Evolutionary conservation across 2,113 vertebrate species (phyloP).

Genomic region (Dryoscopus gambensis): DNA sequence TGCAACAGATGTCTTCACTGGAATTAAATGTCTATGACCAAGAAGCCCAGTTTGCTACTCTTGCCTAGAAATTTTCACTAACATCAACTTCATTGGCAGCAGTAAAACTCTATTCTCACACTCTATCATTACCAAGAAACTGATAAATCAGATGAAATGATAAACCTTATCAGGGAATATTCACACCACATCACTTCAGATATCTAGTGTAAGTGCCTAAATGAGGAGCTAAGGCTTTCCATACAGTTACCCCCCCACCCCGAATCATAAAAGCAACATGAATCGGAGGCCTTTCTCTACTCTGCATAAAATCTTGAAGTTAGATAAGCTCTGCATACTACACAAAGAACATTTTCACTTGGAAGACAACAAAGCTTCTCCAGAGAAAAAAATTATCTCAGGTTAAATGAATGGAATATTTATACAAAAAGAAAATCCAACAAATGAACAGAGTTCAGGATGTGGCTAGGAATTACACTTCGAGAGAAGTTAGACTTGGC

Average conservation of each 20-base stretch:
- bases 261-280: not conserved
- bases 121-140: not conserved
- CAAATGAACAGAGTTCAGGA: not conserved
- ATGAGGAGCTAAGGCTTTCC: not conserved
- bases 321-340: not conserved
- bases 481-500: not conserved
- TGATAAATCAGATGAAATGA: not conserved
- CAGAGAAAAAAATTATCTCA: not conserved
- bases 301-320: not conserved
- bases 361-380: not conserved
- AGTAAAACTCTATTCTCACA: not conserved
- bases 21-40: constrained; percentile 51
- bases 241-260: rapidly evolving
- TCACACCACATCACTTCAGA: not conserved
- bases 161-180: not conserved
- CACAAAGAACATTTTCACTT: not conserved
- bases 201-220: not conserved
- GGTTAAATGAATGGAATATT: not conserved
- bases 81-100: not conserved
- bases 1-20: constrained; percentile 9
- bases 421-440: constrained; percentile 11
- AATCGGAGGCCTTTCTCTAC: not conserved
- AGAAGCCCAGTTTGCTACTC: not conserved
- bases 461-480: not conserved
- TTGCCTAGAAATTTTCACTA: not conserved